Percentiles rank a stretch among this genome's conserved stretches.
Evolutionary conservation across 2,113 vertebrate species (phyloP).

Genomic region (Leucopsar rothschildi): DNA sequence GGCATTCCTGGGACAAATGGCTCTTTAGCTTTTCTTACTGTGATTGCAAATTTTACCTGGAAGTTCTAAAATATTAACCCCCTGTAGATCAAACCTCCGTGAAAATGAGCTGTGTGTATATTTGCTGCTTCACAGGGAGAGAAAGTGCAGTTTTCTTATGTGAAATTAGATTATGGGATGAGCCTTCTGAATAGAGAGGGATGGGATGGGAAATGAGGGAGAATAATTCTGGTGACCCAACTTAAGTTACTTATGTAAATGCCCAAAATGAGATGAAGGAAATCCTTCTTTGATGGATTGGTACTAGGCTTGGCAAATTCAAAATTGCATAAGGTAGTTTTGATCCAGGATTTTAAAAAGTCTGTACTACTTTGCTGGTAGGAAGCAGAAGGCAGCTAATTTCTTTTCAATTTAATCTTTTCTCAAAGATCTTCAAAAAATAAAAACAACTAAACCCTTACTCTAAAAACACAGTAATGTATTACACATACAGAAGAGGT

Average conservation of each 20-base stretch:
- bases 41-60: background rate
- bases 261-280: conserved; percentile 5
- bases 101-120: background rate
- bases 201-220: background rate
- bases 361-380: background rate
- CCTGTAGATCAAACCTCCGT: background rate
- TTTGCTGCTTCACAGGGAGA: background rate
- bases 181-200: background rate
- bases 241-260: conserved; percentile 12
- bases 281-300: background rate
- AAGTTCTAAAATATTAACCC: background rate
- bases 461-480: background rate
- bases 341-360: background rate
- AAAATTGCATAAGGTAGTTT: background rate
- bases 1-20: background rate
- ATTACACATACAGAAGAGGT: background rate
- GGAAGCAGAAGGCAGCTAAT: background rate
- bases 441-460: background rate
- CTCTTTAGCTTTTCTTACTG: background rate
- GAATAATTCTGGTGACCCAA: conserved; percentile 9
- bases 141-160: background rate
- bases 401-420: conserved; percentile 2
- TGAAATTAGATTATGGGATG: background rate
- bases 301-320: background rate
- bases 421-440: background rate